These are phyloP conservation scores for Tetragonula carbonaria DNA, from an alignment of 2,888 invertebrate species.

Conservation along the genomic window DNA sequence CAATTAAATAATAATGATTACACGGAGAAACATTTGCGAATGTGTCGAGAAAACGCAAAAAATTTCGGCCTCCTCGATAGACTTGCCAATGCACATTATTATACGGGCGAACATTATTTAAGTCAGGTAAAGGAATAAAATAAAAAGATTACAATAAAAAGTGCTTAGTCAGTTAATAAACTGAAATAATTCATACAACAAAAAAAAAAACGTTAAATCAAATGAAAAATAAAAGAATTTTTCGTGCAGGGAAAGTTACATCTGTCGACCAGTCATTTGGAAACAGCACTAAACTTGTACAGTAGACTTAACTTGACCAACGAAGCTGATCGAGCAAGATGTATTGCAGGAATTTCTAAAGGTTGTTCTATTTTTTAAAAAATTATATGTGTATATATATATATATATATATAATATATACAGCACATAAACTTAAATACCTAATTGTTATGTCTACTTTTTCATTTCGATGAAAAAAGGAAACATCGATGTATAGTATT, in stretches of 20 bases:
- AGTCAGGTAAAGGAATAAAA: conserved; percentile 60
- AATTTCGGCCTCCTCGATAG: conserved; percentile 64
- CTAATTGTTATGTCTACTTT: too few species aligned
- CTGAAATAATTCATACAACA: too few species aligned
- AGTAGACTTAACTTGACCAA: conserved; percentile 51
- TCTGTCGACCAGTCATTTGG: conserved; percentile 72
- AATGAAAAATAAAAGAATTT: background rate
- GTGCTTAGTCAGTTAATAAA: too few species aligned
- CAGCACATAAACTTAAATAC: background rate
- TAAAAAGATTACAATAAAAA: background rate
- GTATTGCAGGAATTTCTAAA: conserved; percentile 74
- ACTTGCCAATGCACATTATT: conserved; percentile 75
- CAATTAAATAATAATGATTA: conserved; percentile 65
- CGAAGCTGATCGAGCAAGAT: conserved; percentile 73
- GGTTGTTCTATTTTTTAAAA: conserved; percentile 56
- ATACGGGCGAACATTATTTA: conserved; percentile 75
- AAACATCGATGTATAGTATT: background rate
- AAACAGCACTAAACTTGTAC: conserved; percentile 70
- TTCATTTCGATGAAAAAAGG: background rate
- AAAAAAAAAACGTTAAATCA: background rate
- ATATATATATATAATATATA: background rate
- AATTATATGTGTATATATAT: background rate
- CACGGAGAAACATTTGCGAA: conserved; percentile 69
- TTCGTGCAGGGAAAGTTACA: conserved; percentile 64
- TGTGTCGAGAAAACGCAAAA: conserved; percentile 66